Conservation (phyloP, 2,797 vertebrate genomes). For the Liasis olivaceus region DNA sequence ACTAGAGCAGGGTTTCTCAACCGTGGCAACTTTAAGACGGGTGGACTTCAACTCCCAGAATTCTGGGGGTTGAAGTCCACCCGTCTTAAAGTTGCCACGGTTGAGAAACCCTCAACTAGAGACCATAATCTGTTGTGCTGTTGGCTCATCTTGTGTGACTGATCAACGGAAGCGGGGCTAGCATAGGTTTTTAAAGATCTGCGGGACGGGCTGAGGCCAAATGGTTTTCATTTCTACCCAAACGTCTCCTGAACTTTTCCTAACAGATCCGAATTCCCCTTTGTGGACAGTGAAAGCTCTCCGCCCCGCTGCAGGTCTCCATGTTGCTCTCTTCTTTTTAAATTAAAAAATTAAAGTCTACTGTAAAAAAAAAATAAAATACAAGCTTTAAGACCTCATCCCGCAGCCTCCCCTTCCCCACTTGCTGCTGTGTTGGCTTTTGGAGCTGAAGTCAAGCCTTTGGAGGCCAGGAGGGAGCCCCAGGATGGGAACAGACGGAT, state of each 20-base stretch:
- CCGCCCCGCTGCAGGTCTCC: not conserved
- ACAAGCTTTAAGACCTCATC: not conserved
- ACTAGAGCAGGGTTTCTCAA: not conserved
- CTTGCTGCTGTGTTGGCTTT: not conserved
- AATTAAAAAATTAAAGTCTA: not conserved
- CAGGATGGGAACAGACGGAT: not conserved
- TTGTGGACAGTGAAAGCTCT: too few relatives aligned
- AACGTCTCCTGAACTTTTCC: not conserved
- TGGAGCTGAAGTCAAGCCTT: not conserved
- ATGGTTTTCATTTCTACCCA: not conserved
- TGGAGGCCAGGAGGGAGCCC: not conserved
- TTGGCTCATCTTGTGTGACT: not conserved
- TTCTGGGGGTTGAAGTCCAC: not conserved
- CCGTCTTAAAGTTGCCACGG: rapidly evolving
- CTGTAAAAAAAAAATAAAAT: not conserved
- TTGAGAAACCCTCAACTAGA: not conserved
- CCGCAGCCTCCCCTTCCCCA: not conserved
- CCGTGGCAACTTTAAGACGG: too few relatives aligned
- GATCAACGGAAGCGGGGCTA: not conserved
- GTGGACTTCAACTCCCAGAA: not conserved
- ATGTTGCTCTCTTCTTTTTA: not conserved
- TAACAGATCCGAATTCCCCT: not conserved
- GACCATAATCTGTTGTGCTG: not conserved
- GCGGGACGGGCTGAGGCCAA: not conserved
- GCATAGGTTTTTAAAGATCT: not conserved